Base-by-base conservation (phyloP, 2,888 invertebrate species). In the Coremacera marginata region DNA sequence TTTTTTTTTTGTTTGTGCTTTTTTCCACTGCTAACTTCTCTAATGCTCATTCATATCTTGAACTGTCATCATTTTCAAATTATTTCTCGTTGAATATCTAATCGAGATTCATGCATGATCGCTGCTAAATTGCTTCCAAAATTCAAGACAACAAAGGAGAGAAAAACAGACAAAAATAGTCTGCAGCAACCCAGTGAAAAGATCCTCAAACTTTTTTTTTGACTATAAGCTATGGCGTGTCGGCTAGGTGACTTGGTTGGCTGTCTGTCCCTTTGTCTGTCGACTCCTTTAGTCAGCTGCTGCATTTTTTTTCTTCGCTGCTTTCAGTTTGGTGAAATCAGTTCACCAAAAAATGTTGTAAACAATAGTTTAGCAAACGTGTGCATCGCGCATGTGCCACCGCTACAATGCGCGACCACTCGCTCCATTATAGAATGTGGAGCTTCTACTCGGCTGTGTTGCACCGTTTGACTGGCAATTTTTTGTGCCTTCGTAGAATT, bases 61-160 rank as follows among this genome's bases (percentile, higher is more conserved):
- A 86, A 89, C 89, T 89, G 89, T 89, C 89, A 89, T 89, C 89
- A 89, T 89, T 89, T 89, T 89, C 89, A 89, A 89, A 89, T 89
- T 89, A 89, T 89, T 89, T 89, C 88, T 89, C 87, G 88, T 89
- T 87, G 89, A 89, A 89, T 89, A 89, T 89, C 89, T 89, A 89
- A 89, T 89, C 89, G 88, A 88, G 88, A 89, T 88, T 87, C 89
- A 88, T 89, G 88, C 88, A 88, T 88, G 88, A 88, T 88, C 88
- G 87, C 85, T 84, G 87, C 86, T 84, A 88, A 88, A 87, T 87
- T 87, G 87, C 86, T 80, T 80, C 76, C 79, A 79, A 78, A 74
- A 74, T 25, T 25, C 51, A 16, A 25, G 49, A 25, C 44, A 63
- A 63, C 63, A 63, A 63, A 9, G 9, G 37, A n/a, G 37, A 65